A percentile compares a stretch with the other conserved stretches of the same genome.
phyloP scores from a whole-genome alignment of 1,140 invertebrate genomes.

The Neodiprion virginianus region DNA sequence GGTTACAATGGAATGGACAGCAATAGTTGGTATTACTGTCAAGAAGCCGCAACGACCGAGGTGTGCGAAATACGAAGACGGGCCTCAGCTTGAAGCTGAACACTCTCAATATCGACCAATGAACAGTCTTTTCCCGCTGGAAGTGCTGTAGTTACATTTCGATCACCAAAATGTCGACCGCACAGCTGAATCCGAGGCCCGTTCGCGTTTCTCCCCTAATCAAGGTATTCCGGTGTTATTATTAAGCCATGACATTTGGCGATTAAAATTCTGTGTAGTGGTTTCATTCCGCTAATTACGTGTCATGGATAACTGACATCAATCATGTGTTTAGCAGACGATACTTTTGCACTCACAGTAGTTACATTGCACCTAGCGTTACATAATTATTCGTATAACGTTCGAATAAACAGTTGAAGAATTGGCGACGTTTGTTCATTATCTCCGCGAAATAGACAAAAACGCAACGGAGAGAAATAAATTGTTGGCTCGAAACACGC shows the following conservation, averaged over 20 bases:
- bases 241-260: background rate
- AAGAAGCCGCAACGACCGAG: no score
- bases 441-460: no score
- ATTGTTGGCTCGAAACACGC: background rate
- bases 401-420: background rate
- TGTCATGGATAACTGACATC: background rate
- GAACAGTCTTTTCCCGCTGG: no score
- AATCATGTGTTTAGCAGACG: background rate
- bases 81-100: no score
- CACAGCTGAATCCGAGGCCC: slow-evolving; percentile 56
- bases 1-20: no score
- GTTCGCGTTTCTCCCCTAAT: slow-evolving; percentile 77
- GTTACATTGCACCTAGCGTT: slow-evolving; percentile 15
- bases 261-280: background rate
- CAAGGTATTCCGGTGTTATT: slow-evolving; percentile 63
- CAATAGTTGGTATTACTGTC: no score
- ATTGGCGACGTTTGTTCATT: background rate
- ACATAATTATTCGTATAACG: slow-evolving; percentile 26
- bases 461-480: no score
- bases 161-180: slow-evolving; percentile 46
- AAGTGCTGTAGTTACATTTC: background rate
- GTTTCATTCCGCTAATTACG: background rate
- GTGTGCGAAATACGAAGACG: no score
- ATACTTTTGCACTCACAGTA: background rate
- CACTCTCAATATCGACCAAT: no score